Conservation (phyloP, 1,140 invertebrate genomes). For the Ridgeia piscesae region DNA sequence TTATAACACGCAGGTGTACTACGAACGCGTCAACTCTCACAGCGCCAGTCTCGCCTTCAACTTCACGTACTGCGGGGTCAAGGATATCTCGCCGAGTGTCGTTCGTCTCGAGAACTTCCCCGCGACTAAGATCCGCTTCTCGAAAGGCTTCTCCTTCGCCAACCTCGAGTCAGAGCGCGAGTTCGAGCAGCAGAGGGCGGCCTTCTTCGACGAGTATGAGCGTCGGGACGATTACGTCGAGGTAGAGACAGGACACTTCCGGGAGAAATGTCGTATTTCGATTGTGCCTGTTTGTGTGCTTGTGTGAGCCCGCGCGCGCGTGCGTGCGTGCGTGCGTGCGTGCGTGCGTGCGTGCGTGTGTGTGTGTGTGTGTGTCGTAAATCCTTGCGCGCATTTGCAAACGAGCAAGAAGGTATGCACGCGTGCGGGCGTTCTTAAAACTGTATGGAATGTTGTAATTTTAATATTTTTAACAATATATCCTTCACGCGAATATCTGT, state of each 20-base stretch:
- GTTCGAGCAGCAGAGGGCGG: slow-evolving; percentile 80
- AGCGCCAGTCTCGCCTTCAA: slow-evolving; percentile 77
- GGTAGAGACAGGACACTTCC: slow-evolving; percentile 25
- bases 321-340: no score
- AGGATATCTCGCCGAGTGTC: slow-evolving; percentile 76
- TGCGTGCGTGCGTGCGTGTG: no score
- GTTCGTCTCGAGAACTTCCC: slow-evolving; percentile 69
- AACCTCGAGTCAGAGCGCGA: slow-evolving; percentile 77
- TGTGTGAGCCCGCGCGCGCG: not conserved
- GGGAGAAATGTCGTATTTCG: not conserved
- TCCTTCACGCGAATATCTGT: not conserved
- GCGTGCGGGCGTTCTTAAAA: no score
- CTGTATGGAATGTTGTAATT: no score
- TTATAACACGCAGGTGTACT: slow-evolving; percentile 65
- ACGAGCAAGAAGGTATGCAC: no score
- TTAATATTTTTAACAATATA: not conserved
- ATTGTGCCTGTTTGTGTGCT: not conserved
- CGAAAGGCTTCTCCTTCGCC: slow-evolving; percentile 80
- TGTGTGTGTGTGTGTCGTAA: no score
- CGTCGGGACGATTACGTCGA: slow-evolving; percentile 85
- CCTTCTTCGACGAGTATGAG: slow-evolving; percentile 81
- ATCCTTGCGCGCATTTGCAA: no score
- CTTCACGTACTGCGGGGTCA: slow-evolving; percentile 76
- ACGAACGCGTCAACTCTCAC: slow-evolving; percentile 81
- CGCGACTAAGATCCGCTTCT: slow-evolving; percentile 73